Conservation (phyloP, 2,888 invertebrate genomes). For the Dasysyrphus tricinctus region DNA sequence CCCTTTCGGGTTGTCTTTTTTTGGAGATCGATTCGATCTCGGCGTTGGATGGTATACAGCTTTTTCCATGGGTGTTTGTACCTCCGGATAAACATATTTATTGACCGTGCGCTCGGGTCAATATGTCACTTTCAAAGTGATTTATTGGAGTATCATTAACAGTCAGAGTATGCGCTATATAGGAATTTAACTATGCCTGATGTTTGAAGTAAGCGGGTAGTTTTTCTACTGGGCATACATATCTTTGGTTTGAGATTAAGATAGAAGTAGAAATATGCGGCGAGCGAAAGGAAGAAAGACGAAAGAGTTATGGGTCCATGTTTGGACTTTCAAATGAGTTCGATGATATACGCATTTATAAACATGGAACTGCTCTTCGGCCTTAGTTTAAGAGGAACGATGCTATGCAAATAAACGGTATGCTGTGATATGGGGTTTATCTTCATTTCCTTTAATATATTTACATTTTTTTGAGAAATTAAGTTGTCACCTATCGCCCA, state of each 20-base stretch:
- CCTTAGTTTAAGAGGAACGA: conserved; percentile 41
- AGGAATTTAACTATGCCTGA: conserved; percentile 70
- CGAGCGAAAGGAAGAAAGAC: conserved; percentile 68
- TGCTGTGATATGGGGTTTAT: conserved; percentile 64
- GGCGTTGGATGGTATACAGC: conserved; percentile 42
- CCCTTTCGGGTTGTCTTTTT: conserved; percentile 44
- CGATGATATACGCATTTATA: conserved; percentile 74
- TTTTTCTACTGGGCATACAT: conserved; percentile 68
- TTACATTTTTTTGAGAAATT: conserved; percentile 61
- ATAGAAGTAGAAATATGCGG: conserved; percentile 71
- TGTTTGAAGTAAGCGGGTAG: conserved; percentile 72
- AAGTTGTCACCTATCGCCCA: conserved; percentile 72
- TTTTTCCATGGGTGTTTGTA: conserved; percentile 64
- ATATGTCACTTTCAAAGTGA: conserved; percentile 76
- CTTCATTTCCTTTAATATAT: conserved; percentile 68
- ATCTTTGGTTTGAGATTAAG: conserved; percentile 69
- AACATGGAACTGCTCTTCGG: conserved; percentile 71
- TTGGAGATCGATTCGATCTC: conserved; percentile 59
- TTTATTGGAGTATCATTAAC: conserved; percentile 75
- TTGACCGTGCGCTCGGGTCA: conserved; percentile 74
- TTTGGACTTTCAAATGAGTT: conserved; percentile 75
- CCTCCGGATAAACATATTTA: conserved; percentile 75
- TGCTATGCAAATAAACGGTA: conserved; percentile 57
- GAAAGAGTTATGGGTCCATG: conserved; percentile 73
- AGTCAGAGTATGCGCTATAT: conserved; percentile 68